phyloP scores from a whole-genome alignment of 2,113 vertebrate genomes.

The Melanostigma gelatinosum region DNA sequence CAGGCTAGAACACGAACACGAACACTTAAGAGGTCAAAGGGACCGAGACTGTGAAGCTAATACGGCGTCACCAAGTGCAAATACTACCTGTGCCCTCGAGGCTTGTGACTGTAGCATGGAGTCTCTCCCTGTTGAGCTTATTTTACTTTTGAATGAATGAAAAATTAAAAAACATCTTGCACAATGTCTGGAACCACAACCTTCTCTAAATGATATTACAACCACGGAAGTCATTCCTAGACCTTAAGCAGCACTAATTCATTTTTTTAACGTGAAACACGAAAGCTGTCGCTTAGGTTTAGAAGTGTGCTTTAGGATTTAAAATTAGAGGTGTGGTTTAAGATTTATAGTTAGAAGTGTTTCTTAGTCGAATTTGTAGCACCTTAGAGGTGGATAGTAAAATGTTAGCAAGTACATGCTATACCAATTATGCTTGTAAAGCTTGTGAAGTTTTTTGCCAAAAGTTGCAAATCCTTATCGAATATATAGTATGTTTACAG shows the following conservation, averaged over 20 bases:
- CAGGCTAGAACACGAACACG: slow-evolving; percentile 16
- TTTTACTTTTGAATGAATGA: slow-evolving; percentile 15
- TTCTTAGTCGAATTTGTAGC: too few species aligned
- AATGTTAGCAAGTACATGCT: too few species aligned
- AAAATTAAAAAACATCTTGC: not conserved
- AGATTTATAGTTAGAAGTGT: too few species aligned
- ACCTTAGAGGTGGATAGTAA: too few species aligned
- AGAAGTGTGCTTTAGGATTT: too few species aligned
- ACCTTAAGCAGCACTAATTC: not conserved
- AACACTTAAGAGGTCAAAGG: slow-evolving; percentile 12
- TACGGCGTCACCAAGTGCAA: slow-evolving; percentile 18
- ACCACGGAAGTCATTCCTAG: not conserved
- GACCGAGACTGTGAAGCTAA: slow-evolving; percentile 22
- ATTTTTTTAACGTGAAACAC: too few species aligned
- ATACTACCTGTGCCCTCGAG: slow-evolving; percentile 14
- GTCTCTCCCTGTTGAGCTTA: not conserved
- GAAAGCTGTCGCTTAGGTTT: not conserved
- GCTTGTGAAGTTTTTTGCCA: too few species aligned
- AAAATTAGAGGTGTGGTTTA: too few species aligned
- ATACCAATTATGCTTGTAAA: too few species aligned
- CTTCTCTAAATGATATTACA: not conserved
- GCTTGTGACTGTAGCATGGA: not conserved
- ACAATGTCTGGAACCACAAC: not conserved
- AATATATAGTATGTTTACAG: too few species aligned
- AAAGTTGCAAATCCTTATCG: too few species aligned